Evolutionary conservation across 1,140 invertebrate genomes (phyloP).

Genomic region (Macrobrachium nipponense): DNA sequence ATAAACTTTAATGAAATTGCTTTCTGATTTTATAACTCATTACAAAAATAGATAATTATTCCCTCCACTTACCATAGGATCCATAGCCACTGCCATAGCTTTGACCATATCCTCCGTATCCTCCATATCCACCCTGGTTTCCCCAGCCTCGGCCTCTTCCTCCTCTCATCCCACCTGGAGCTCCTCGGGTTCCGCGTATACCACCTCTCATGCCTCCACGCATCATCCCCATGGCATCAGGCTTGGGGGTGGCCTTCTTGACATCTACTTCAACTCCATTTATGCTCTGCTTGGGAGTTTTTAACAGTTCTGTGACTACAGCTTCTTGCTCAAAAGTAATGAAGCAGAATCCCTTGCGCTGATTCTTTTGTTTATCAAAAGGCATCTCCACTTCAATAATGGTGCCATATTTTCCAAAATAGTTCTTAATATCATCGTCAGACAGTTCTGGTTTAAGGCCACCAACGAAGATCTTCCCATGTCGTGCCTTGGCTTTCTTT

Average conservation of each 20-base stretch:
- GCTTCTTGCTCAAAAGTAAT: slow-evolving; percentile 95
- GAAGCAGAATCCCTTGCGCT: slow-evolving; percentile 94
- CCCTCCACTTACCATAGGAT: slow-evolving; percentile 8
- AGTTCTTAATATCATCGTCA: slow-evolving; percentile 92
- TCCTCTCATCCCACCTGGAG: slow-evolving; percentile 26
- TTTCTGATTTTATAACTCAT: neutral
- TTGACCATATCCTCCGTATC: slow-evolving; percentile 47
- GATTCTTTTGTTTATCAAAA: slow-evolving; percentile 95
- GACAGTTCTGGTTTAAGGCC: slow-evolving; percentile 88
- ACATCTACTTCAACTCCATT: slow-evolving; percentile 94
- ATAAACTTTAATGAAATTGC: neutral
- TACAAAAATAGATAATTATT: neutral
- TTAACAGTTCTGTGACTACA: slow-evolving; percentile 89
- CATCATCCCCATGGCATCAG: slow-evolving; percentile 51
- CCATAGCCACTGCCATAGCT: slow-evolving; percentile 9
- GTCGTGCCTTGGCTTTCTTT: slow-evolving; percentile 92
- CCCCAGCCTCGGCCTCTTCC: slow-evolving; percentile 53
- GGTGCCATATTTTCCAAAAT: slow-evolving; percentile 89
- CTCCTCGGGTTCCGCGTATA: slow-evolving; percentile 30
- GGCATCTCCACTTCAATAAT: slow-evolving; percentile 95
- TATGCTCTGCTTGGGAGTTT: slow-evolving; percentile 91
- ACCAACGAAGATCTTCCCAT: slow-evolving; percentile 95
- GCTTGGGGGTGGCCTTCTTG: slow-evolving; percentile 86
- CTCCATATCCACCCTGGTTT: slow-evolving; percentile 45
- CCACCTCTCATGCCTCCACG: slow-evolving; percentile 50